Evolutionary conservation across 2,888 invertebrate species (phyloP).

Genomic region (Liopterus haemorrhoidalis): DNA sequence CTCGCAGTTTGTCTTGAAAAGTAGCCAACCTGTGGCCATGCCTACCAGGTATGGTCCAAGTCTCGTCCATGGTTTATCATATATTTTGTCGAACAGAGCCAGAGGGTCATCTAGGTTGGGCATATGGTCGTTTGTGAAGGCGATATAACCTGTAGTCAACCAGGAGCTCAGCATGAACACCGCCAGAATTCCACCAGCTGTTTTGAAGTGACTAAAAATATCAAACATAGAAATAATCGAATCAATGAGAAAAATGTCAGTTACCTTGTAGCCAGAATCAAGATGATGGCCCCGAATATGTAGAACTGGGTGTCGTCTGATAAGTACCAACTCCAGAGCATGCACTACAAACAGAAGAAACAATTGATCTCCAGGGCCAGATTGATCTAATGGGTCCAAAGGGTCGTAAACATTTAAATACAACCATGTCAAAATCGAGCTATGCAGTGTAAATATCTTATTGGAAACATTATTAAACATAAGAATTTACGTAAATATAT

Average conservation of each 20-base stretch:
- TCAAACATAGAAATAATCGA: background rate
- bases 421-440: too few relatives aligned
- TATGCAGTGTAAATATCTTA: too few relatives aligned
- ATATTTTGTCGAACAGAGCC: conserved; percentile 80
- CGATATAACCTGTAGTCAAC: conserved; percentile 73
- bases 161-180: conserved; percentile 70
- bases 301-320: conserved; percentile 86
- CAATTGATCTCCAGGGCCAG: background rate
- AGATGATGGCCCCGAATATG: conserved; percentile 70
- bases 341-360: conserved; percentile 57
- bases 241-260: conserved; percentile 13
- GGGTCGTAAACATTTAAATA: too few relatives aligned
- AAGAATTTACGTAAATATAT: conserved; percentile 3
- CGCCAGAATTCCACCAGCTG: conserved; percentile 60
- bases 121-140: conserved; percentile 70
- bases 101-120: conserved; percentile 74
- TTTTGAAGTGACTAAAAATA: conserved; percentile 67
- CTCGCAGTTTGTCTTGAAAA: conserved; percentile 76
- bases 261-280: conserved; percentile 68
- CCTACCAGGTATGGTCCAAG: conserved; percentile 79
- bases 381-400: too few relatives aligned
- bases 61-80: conserved; percentile 85
- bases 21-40: conserved; percentile 76
- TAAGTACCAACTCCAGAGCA: conserved; percentile 88
- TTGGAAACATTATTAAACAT: background rate